phyloP scores from a whole-genome alignment of 1,140 invertebrate species.

The Nephila pilipes region DNA sequence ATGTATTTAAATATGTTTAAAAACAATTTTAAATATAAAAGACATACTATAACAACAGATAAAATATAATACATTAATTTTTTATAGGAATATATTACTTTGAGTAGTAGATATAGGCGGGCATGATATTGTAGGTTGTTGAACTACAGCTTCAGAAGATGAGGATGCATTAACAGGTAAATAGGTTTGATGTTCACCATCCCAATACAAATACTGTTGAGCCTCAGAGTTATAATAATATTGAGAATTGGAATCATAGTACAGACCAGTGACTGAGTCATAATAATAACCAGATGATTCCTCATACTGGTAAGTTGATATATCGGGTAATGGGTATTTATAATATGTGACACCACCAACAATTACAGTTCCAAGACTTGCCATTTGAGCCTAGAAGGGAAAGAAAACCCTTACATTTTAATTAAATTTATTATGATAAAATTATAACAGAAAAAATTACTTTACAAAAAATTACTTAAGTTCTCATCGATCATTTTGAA shows the following conservation, averaged over 20 bases:
- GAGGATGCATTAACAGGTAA: constrained; percentile 84
- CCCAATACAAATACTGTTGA: constrained; percentile 97
- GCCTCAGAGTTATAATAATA: constrained; percentile 92
- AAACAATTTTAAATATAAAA: too few species aligned
- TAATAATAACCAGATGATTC: constrained; percentile 98
- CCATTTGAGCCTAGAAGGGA: constrained; percentile 45
- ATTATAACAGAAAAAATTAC: too few species aligned
- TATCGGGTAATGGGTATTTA: constrained; percentile 87
- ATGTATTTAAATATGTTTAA: too few species aligned
- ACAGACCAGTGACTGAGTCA: constrained; percentile 94
- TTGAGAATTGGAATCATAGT: constrained; percentile 97
- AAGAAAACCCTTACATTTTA: too few species aligned
- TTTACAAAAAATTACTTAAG: too few species aligned
- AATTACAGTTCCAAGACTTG: constrained; percentile 75
- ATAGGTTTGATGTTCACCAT: constrained; percentile 90
- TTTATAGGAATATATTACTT: constrained; percentile 12
- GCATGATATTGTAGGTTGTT: constrained; percentile 26
- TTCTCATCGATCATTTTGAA: too few species aligned
- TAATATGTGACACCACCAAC: constrained; percentile 77
- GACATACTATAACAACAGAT: too few species aligned
- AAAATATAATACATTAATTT: too few species aligned
- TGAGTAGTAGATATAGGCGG: constrained; percentile 49
- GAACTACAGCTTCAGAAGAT: background rate
- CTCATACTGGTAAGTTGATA: constrained; percentile 95
- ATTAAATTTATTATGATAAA: background rate